Conservation (phyloP, 2,113 vertebrate genomes). For the Gobio gobio region DNA sequence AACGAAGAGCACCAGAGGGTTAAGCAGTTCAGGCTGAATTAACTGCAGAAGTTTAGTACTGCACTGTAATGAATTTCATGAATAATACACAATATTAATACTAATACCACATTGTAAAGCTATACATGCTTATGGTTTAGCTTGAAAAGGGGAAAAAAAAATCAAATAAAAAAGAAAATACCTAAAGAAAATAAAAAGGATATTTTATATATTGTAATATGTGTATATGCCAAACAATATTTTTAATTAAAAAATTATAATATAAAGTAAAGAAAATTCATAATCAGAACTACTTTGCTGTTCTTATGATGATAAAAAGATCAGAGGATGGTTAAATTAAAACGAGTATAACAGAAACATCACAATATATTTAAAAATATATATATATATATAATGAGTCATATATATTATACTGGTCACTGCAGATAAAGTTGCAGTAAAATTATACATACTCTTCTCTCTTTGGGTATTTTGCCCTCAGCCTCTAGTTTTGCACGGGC, state of each 20-base stretch:
- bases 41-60: no score
- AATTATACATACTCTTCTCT: constrained; percentile 83
- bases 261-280: not conserved
- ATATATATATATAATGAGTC: not conserved
- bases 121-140: not conserved
- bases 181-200: no score
- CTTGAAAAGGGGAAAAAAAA: not conserved
- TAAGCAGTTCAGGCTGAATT: no score
- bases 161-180: not conserved
- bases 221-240: not conserved
- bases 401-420: not conserved
- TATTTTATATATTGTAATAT: not conserved
- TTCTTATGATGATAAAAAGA: not conserved
- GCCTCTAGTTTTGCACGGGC: constrained; percentile 96
- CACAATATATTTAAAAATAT: no score
- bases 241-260: not conserved
- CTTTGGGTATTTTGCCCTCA: constrained; percentile 98
- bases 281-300: not conserved
- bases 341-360: no score
- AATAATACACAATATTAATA: not conserved
- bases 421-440: not conserved
- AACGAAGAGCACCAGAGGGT: no score
- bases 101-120: not conserved
- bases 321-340: not conserved
- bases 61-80: no score